These are phyloP conservation scores for Bovichtus diacanthus DNA, from an alignment of 2,797 vertebrate species.

Conservation along the genomic window DNA sequence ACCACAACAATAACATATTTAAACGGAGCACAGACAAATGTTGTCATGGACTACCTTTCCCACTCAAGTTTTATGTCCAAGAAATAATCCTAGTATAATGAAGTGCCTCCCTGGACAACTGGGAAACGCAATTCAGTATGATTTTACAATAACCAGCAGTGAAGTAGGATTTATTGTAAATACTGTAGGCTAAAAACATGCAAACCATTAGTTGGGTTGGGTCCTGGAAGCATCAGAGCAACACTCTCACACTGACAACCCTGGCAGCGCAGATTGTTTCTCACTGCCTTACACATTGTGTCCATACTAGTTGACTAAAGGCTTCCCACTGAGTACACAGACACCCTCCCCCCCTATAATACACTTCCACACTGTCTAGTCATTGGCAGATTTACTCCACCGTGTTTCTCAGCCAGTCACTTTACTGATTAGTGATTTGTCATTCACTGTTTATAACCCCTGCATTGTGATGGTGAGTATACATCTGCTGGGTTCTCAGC, in stretches of 20 bases:
- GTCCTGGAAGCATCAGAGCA: constrained; percentile 14
- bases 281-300: constrained; percentile 13
- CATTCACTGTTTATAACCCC: constrained; percentile 5
- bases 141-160: constrained; percentile 3
- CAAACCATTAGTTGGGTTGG: not conserved
- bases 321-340: constrained; percentile 7
- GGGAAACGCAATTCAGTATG: not conserved
- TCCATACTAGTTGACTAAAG: constrained; percentile 20
- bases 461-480: not conserved
- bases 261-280: constrained; percentile 13
- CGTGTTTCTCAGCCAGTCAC: not conserved
- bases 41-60: not conserved
- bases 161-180: constrained; percentile 2
- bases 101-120: not conserved
- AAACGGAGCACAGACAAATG: not conserved
- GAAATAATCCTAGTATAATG: not conserved
- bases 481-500: not conserved
- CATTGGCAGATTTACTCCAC: constrained; percentile 20
- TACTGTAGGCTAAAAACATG: not conserved
- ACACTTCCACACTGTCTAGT: not conserved
- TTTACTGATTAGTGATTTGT: constrained; percentile 31
- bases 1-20: not conserved
- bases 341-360: not conserved
- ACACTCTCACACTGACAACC: constrained; percentile 33
- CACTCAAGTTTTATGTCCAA: not conserved